Evolutionary conservation across 2,888 invertebrate species (phyloP).

Genomic region (Dicycla oo): DNA sequence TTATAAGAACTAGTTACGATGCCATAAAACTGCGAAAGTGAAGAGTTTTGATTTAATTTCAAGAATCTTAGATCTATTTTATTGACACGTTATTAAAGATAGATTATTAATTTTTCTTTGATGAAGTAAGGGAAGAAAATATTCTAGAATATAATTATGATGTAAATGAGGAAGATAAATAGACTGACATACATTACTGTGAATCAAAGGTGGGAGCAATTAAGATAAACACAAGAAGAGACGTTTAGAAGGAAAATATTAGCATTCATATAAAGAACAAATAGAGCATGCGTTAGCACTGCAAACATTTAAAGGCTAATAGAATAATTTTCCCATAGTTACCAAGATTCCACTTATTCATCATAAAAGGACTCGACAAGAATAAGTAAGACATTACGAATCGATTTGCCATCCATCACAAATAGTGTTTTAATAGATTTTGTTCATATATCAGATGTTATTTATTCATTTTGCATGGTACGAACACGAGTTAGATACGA

Average conservation of each 20-base stretch:
- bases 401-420: constrained; percentile 49
- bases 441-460: constrained; percentile 53
- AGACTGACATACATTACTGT: not conserved
- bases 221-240: constrained; percentile 18
- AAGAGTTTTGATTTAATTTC: constrained; percentile 29
- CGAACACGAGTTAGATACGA: constrained; percentile 43
- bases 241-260: constrained; percentile 33
- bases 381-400: constrained; percentile 25
- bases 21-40: constrained; percentile 21
- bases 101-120: constrained; percentile 11
- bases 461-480: constrained; percentile 66
- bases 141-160: not conserved
- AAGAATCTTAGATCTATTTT: constrained; percentile 24
- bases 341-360: constrained; percentile 14
- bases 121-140: constrained; percentile 2
- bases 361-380: constrained; percentile 33
- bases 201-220: constrained; percentile 2
- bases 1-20: constrained; percentile 35
- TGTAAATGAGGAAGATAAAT: constrained; percentile 28
- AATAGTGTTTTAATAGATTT: constrained; percentile 55
- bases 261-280: constrained; percentile 27
- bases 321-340: constrained; percentile 37
- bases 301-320: constrained; percentile 23
- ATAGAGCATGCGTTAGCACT: constrained; percentile 15
- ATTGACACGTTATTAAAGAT: constrained; percentile 19